Conservation (phyloP, 2,888 invertebrate species). For the Branchipolynoe longqiensis region DNA sequence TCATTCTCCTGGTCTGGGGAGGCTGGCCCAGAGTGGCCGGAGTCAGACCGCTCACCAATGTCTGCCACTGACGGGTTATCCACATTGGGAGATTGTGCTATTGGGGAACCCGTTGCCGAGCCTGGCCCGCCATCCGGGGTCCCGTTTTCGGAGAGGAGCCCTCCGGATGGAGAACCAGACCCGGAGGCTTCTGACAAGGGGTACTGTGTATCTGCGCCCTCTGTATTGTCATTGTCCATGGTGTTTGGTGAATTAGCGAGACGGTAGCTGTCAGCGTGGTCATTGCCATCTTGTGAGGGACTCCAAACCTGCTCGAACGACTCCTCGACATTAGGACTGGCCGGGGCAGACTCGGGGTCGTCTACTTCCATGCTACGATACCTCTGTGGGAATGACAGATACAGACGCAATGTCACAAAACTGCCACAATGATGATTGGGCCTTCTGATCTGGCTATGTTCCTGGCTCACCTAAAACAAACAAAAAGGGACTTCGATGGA, state of each 20-base stretch:
- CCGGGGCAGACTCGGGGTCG: slow-evolving; percentile 31
- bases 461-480: background rate
- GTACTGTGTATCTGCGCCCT: background rate
- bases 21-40: background rate
- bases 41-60: background rate
- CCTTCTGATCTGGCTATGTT: too few species aligned
- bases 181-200: background rate
- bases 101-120: background rate
- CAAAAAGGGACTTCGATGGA: background rate
- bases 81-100: too few species aligned
- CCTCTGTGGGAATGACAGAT: too few species aligned
- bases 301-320: slow-evolving; percentile 41
- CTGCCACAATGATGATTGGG: too few species aligned
- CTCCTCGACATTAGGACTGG: slow-evolving; percentile 16
- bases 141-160: background rate
- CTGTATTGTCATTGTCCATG: background rate
- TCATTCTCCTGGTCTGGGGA: slow-evolving; percentile 9
- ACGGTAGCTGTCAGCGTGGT: background rate
- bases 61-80: too few species aligned
- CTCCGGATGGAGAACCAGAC: background rate
- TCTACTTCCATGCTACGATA: slow-evolving; percentile 43
- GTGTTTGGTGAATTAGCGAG: background rate
- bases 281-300: slow-evolving; percentile 7
- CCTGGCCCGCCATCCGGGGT: background rate
- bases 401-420: too few species aligned